Base-by-base conservation (phyloP, 2,888 invertebrate species). In the Andricus curvator region DNA sequence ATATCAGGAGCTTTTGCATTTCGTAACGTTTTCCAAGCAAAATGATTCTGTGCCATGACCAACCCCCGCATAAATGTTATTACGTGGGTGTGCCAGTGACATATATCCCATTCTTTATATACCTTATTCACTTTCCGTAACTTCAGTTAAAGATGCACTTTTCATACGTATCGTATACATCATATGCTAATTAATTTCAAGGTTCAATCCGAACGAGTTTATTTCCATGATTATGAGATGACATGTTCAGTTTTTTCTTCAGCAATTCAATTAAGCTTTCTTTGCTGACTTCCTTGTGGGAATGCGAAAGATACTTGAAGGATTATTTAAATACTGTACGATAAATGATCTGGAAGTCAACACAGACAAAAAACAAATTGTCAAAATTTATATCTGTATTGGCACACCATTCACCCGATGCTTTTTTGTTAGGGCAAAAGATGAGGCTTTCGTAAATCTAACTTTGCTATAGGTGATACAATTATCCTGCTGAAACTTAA, bases 171-270 rank as follows among this genome's bases (percentile, higher is more conserved):
- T 48, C 33, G 56, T 74, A 33, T 51, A 74, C 51, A 56, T 56
- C 51, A 74, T 56, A 56, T 74, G 33, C 74, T 74, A 74, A 74
- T 74, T 74, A 56, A 74, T 74, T 56, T 56, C 56, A 74, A 74
- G 51, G 74, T 51, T 56, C 29, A 51, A 56, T 74, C 74, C 33
- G 4, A 20, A 56, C 20, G 56, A 48, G n/a, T 51, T 33, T 51
- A 56, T 37, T 74, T 74, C 20, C 56, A 29, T 29, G 20, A 70
- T 20, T 2, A 56, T 51, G 60, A 62, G 13, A 22, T 62, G 13
- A 15, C 25, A 62, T 13, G 62, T 15, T 25, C 5, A 25, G 1
- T 25, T 25, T 25, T 25, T 25, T 13, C 15, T 17, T 48, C 4
- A 48, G 13, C 13, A 13, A 13, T 44, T 44, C 11, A 44, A 11